Base-by-base conservation (phyloP, 64 coral and sea anemone genomes). In the Porites lutea region DNA sequence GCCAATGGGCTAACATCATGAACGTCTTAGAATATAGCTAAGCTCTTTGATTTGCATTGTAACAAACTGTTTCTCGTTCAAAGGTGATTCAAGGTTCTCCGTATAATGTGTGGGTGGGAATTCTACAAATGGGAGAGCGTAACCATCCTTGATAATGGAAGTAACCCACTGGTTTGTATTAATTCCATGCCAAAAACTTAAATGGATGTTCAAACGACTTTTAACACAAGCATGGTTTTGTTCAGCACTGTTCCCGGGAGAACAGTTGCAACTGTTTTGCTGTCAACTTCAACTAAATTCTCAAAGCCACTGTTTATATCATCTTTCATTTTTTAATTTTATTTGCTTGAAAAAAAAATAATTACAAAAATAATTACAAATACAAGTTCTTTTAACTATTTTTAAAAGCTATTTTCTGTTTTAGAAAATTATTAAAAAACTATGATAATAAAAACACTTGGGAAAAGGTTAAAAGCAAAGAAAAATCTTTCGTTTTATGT, bases 131-230 rank as follows among this genome's bases (percentile, higher is more conserved):
- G 51, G 76, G 15, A 78, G 75, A 52, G 75, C 75, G 20, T 57
- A 78, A 4, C 51, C 51, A 23, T 78, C 75, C 0, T 52, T 78
- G 16, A 78, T 78, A 22, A 78, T 57, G 0, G 48, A 77, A 53
- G 20, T 58, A 78, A 78, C 52, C 76, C 76, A 79, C 2, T 19
- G 53, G 51, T 57, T 79, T 2, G 76, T 52, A 13, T 77, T 53
- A 77, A 77, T 79, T 79, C 51, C n/a, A 5, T 58, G n/a, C 76
- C 52, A 79, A 57, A 79, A 79, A 79, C 76, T 22, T 2, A 59
- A 19, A 23, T 79, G 76, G 51, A 58, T 10, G 8, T 57, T 79
- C 76, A 79, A 57, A 22, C 20, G 76, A 78, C 75, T n/a, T 78
- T 78, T 58, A 21, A 78, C 75, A 78, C 7, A 55, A 13, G 22